A percentile compares a stretch with the other conserved stretches of the same genome.
Conservation (phyloP, 2,113 vertebrate species). For the Mixornis gularis region DNA sequence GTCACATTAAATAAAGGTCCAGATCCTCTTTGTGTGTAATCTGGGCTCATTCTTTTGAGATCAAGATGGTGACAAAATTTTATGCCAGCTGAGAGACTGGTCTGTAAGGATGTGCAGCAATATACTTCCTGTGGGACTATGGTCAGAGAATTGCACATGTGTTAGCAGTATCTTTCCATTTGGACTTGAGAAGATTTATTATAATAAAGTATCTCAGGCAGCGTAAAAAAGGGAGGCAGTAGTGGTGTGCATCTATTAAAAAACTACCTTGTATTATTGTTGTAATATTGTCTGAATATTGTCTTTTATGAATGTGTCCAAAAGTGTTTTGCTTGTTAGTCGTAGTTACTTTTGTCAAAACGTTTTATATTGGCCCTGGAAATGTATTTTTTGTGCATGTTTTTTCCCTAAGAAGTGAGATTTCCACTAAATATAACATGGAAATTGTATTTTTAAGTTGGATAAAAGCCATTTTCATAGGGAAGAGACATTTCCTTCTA, state of each 20-base stretch:
- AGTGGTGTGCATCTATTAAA: background rate
- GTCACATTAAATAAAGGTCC: background rate
- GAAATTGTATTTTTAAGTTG: background rate
- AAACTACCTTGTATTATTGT: background rate
- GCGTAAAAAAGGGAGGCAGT: background rate
- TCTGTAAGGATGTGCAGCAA: background rate
- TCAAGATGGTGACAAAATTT: background rate
- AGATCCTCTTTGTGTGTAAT: background rate
- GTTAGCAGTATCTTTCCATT: background rate
- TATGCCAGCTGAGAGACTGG: background rate
- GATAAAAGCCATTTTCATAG: background rate
- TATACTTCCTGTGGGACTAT: background rate
- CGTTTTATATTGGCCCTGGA: background rate
- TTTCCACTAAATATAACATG: background rate
- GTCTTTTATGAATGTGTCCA: background rate
- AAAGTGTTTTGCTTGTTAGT: background rate
- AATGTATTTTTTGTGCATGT: background rate
- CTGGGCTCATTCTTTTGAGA: background rate
- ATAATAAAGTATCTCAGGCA: background rate
- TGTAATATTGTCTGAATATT: background rate
- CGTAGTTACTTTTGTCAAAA: background rate
- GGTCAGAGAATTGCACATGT: background rate
- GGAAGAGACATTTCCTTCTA: background rate
- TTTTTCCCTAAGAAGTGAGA: background rate
- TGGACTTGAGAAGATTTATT: background rate